These are phyloP conservation scores for Fulica atra DNA, from an alignment of 2,113 vertebrate genomes.

Conservation along the genomic window DNA sequence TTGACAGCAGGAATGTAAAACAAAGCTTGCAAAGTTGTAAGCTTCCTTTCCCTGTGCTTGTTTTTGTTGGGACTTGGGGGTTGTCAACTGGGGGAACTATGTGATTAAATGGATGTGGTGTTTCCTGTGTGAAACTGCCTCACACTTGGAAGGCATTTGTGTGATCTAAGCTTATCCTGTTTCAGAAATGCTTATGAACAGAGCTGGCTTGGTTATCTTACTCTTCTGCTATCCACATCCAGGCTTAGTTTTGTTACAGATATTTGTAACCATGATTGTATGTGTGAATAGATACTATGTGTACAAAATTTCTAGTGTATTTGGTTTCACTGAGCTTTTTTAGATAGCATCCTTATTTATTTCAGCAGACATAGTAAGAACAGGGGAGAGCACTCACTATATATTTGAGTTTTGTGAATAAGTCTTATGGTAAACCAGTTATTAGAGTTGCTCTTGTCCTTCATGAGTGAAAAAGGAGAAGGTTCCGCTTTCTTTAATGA, in stretches of 20 bases:
- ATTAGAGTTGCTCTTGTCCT: neutral
- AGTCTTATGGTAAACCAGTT: neutral
- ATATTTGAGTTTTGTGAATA: neutral
- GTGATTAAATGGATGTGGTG: neutral
- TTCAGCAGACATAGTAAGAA: neutral
- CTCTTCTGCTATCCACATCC: neutral
- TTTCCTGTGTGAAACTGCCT: neutral
- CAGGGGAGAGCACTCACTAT: neutral
- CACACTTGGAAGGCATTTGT: neutral
- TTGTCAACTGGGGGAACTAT: neutral
- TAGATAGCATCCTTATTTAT: neutral
- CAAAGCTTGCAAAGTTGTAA: conserved; percentile 1
- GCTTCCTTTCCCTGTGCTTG: neutral
- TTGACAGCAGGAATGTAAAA: conserved; percentile 16
- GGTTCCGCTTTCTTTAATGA: neutral
- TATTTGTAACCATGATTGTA: neutral
- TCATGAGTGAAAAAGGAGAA: neutral
- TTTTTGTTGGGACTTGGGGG: neutral
- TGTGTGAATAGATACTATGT: neutral
- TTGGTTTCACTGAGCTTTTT: neutral
- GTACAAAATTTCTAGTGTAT: neutral
- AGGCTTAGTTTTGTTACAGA: neutral
- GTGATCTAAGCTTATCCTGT: neutral
- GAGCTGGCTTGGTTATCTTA: neutral
- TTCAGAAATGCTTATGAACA: neutral